Percentiles rank a stretch among this genome's conserved stretches.
phyloP scores from a whole-genome alignment of 2,888 invertebrate species.

The Lissocephala sabroskyi region DNA sequence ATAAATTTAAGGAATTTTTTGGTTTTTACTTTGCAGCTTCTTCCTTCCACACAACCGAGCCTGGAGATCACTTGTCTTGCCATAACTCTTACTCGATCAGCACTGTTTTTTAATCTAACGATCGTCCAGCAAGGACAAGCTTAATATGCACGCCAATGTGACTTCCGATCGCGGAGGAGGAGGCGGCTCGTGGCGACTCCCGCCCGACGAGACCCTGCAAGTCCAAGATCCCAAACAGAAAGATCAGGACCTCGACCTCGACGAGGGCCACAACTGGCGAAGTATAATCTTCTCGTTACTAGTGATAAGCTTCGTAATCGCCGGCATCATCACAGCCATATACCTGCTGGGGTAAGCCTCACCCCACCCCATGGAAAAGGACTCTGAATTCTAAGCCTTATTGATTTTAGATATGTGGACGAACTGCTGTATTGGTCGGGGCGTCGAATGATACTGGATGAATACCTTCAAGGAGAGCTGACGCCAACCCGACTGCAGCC shows the following conservation, averaged over 20 bases:
- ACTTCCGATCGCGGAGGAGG: conserved; percentile 83
- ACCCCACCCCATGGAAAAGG: too few relatives aligned
- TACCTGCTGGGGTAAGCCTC: conserved; percentile 83
- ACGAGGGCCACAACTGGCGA: conserved; percentile 91
- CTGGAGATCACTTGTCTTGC: conserved; percentile 16
- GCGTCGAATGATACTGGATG: conserved; percentile 87
- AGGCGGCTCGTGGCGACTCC: conserved; percentile 88
- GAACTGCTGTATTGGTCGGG: conserved; percentile 92
- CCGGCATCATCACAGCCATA: conserved; percentile 90
- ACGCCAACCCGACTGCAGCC: conserved; percentile 82
- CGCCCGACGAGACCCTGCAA: conserved; percentile 93
- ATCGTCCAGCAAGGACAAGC: conserved; percentile 10
- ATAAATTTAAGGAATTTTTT: neutral
- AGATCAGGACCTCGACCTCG: conserved; percentile 83
- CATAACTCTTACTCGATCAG: conserved; percentile 24
- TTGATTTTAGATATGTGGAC: conserved; percentile 87
- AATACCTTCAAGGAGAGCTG: conserved; percentile 85
- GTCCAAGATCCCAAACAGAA: conserved; percentile 91
- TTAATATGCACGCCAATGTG: conserved; percentile 88
- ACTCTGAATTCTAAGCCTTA: too few relatives aligned
- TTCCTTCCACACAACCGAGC: conserved; percentile 36
- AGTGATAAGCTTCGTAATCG: conserved; percentile 89
- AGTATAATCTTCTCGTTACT: conserved; percentile 89
- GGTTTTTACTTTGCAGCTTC: conserved; percentile 28
- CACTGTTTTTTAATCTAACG: conserved; percentile 8